A percentile compares a stretch with the other conserved stretches of the same genome.
These are phyloP conservation scores for Tridacna gigas DNA, from an alignment of 2,888 invertebrate genomes.

Conservation along the genomic window DNA sequence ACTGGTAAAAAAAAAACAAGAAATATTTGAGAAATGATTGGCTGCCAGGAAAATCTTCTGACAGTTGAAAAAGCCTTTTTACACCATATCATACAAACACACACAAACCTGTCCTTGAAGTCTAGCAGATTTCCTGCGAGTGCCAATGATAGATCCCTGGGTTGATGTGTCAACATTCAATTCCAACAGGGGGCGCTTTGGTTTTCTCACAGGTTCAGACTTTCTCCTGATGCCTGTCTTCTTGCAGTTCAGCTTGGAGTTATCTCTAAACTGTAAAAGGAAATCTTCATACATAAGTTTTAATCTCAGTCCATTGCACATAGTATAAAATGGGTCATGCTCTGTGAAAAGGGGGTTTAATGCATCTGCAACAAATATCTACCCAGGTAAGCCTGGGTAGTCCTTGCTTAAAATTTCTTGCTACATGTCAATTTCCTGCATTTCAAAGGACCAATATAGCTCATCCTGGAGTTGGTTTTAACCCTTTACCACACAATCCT, in stretches of 20 bases:
- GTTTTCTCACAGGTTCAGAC: constrained; percentile 33
- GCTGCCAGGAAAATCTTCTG: neutral
- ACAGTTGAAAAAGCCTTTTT: neutral
- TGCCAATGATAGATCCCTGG: constrained; percentile 43
- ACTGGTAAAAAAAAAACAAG: neutral
- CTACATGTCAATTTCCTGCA: too few relatives aligned
- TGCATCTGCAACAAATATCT: too few relatives aligned
- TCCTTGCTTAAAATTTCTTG: too few relatives aligned
- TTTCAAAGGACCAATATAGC: too few relatives aligned
- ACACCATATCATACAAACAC: neutral
- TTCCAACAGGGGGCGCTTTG: constrained; percentile 45
- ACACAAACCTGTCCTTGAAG: constrained; percentile 48
- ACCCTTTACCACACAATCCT: too few relatives aligned
- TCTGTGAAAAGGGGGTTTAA: too few relatives aligned
- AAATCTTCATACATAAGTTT: too few relatives aligned
- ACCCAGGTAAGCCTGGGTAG: too few relatives aligned
- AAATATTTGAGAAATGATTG: neutral
- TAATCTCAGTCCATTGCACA: too few relatives aligned
- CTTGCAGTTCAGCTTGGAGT: constrained; percentile 16
- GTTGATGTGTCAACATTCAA: constrained; percentile 42
- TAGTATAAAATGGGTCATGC: too few relatives aligned
- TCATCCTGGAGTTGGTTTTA: too few relatives aligned
- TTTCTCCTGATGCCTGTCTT: constrained; percentile 45
- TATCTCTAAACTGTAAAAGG: too few relatives aligned
- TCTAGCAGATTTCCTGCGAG: constrained; percentile 48